phyloP scores from a whole-genome alignment of 1,140 invertebrate genomes.

The Spodoptera frugiperda region DNA sequence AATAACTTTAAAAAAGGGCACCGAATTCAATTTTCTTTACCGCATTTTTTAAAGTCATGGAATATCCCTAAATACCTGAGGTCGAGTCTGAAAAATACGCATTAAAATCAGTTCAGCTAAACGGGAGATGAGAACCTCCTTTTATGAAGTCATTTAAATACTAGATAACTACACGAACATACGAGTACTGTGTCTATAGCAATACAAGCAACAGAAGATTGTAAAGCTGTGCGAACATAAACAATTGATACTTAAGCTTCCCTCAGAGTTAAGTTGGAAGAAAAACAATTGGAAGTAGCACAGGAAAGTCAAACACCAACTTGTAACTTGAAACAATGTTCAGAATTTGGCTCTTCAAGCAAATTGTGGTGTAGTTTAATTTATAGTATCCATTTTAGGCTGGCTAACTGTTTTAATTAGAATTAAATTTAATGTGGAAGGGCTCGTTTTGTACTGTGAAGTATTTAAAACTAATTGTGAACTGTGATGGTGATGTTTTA shows the following conservation, averaged over 20 bases:
- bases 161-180: not conserved
- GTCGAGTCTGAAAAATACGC: too few relatives aligned
- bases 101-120: too few relatives aligned
- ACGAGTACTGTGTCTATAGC: not conserved
- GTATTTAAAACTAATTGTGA: too few relatives aligned
- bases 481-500: too few relatives aligned
- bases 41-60: too few relatives aligned
- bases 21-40: too few relatives aligned
- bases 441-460: too few relatives aligned
- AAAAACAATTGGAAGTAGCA: slow-evolving; percentile 25
- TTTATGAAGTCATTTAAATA: too few relatives aligned
- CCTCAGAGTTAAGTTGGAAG: slow-evolving; percentile 23
- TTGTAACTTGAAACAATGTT: slow-evolving; percentile 1
- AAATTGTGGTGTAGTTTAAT: not conserved
- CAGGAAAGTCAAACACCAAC: slow-evolving; percentile 11
- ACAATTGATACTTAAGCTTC: slow-evolving; percentile 29
- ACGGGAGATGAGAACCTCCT: too few relatives aligned
- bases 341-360: not conserved
- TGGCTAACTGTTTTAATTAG: not conserved
- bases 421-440: too few relatives aligned
- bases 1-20: too few relatives aligned
- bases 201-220: not conserved
- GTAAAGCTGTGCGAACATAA: slow-evolving; percentile 26
- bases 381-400: not conserved
- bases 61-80: too few relatives aligned